Evolutionary conservation across 1,140 invertebrate species (phyloP), one percentile per base, ranked within the genome.

Genomic region (Papilio helenus): DNA sequence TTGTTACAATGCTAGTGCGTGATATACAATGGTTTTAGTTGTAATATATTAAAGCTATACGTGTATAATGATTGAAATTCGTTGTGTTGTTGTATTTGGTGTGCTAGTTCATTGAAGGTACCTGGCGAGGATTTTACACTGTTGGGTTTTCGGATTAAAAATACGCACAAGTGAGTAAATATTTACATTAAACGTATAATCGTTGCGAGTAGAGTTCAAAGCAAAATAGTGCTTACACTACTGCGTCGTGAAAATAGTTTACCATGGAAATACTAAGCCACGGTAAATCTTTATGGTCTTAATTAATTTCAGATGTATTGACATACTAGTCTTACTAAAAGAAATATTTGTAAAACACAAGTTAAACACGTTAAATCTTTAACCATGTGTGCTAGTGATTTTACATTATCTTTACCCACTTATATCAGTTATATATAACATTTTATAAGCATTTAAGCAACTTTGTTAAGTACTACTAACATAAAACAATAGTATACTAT

Each of bases 151-250:
- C 87, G 90, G 89, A 90, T 89, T 89, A 89, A 88, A 89, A 89
- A 89, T 90, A 92, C 89, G 85, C 87, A 83, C 85, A 89, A 86
- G 92, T 93, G 89, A 93, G 92, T 93, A 92, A 92, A 92, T 91
- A 90, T 92, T 92, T 92, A 90, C 82, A 79, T 80, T 85, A 84
- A 79, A 42, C 76, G 71, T 79, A 39, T 65, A 61, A 23, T 73
- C 46, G 42, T 76, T 10, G 76, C 23, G 29, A 65, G 29, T 58
- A 61, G 29, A 65, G 29, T 58, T 61, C 74, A 61, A 39, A 61
- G 74, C 26, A 74, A 49, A 74, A 61, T 61, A 26, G 29, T 29
- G 34, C 61, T 29, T 68, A 29, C 16, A 16, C 12, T 29, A 18
- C 26, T 68, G 61, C 26, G 61, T 68, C 26, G 23, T 29, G 23